Base-by-base conservation (phyloP, 2,113 vertebrate species). In the Dipodomys ordii region DNA sequence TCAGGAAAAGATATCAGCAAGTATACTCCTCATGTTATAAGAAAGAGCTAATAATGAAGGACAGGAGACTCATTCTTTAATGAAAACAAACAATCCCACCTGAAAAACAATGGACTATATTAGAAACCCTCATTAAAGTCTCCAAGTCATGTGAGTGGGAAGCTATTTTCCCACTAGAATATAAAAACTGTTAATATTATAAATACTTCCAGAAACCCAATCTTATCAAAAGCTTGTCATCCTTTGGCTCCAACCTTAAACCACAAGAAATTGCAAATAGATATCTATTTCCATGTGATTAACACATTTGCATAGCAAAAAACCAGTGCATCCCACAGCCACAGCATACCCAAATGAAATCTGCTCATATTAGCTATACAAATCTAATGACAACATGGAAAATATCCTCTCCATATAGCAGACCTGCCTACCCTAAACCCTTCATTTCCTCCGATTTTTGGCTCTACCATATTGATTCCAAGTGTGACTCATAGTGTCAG, bases 121-220 rank as follows among this genome's bases (percentile, higher is more conserved):
- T 80, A 15, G 39, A 32, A 90, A 73, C 67, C 11, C 91, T 80
- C 65, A 49, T n/a, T 91, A 30, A 92, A 96, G 62, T 96, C 96
- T 32, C 23, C 30, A 69, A 68, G 20, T 94, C 91, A 44, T 90
- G 74, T 49, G 44, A 95, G n/a, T 71, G 92, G 7, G 20, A 90
- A 67, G 7, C 46, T 32, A 68, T 93, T 88, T 84, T 9, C 67
- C 13, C 65, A 1, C 7, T 79, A 84, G 80, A n/a, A 53, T 35
- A 28, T 60, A 44, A 32, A 57, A 94, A 67, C 2, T 95, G 89
- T 85, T 64, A 76, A 94, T 79, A 85, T 30, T 92, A 68, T 79
- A 95, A 97, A 96, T 85, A 97, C 72, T 78, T 95, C 92, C 93
- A 81, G 10, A 95, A 87, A 92, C 3, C 23, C 3, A 25, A 79